Evolutionary conservation across 2,888 invertebrate genomes (phyloP).

Genomic region (Hyppa rectilinea): DNA sequence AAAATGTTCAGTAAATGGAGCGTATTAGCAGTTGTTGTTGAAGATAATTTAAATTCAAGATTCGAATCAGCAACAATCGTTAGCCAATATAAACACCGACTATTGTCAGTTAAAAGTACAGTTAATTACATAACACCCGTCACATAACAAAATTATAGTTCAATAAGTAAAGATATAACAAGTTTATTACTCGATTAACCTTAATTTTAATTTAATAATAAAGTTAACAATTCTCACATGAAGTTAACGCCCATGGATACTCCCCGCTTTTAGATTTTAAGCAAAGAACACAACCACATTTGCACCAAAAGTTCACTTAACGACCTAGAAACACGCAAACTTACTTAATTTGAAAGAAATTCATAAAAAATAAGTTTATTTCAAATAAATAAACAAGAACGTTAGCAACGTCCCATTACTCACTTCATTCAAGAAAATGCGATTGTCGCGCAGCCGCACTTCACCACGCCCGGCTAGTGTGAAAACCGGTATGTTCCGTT

Average conservation of each 20-base stretch:
- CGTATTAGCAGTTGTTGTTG: slow-evolving; percentile 4
- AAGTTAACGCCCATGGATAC: slow-evolving; percentile 89
- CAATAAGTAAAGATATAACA: slow-evolving; percentile 48
- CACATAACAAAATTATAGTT: slow-evolving; percentile 32
- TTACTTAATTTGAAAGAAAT: slow-evolving; percentile 56
- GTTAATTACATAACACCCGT: slow-evolving; percentile 55
- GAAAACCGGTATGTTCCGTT: slow-evolving; percentile 71
- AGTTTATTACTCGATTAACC: slow-evolving; percentile 74
- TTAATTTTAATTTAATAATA: slow-evolving; percentile 87
- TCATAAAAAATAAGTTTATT: slow-evolving; percentile 74
- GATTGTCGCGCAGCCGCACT: slow-evolving; percentile 86
- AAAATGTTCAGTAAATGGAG: not conserved
- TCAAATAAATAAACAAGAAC: slow-evolving; percentile 81
- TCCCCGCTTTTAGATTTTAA: slow-evolving; percentile 73
- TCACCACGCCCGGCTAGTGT: slow-evolving; percentile 87
- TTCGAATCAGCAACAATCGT: slow-evolving; percentile 68
- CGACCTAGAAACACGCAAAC: slow-evolving; percentile 51
- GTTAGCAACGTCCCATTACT: slow-evolving; percentile 80
- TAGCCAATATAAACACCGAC: slow-evolving; percentile 67
- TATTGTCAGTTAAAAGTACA: slow-evolving; percentile 56
- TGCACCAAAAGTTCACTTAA: slow-evolving; percentile 67
- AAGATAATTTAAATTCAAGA: slow-evolving; percentile 36
- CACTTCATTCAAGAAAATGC: slow-evolving; percentile 82
- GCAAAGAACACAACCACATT: slow-evolving; percentile 69
- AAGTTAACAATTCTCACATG: slow-evolving; percentile 81